Conservation (phyloP, 2,888 invertebrate species). For the Platynereis dumerilii region DNA sequence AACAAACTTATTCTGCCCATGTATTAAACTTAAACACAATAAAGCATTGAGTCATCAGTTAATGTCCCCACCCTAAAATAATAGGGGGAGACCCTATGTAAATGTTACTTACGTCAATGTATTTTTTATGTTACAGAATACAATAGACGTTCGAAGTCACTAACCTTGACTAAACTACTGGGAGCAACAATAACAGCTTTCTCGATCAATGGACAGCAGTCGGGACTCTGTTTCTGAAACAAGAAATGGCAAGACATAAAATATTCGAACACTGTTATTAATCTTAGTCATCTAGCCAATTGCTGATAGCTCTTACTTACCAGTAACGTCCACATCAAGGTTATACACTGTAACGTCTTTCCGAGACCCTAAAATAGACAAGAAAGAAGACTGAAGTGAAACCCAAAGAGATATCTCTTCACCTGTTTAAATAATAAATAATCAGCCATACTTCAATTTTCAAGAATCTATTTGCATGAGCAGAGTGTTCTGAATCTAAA, state of each 20-base stretch:
- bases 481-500: no score
- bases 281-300: not conserved
- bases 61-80: no score
- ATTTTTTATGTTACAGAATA: constrained; percentile 7
- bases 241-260: not conserved
- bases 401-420: no score
- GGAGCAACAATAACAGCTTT: constrained; percentile 97
- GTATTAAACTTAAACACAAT: no score
- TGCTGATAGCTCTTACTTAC: constrained; percentile 43
- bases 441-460: no score
- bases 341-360: constrained; percentile 97
- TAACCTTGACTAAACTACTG: constrained; percentile 89
- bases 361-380: constrained; percentile 74
- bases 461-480: no score
- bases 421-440: no score
- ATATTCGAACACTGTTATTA: not conserved
- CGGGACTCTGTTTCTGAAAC: constrained; percentile 82
- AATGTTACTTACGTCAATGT: no score
- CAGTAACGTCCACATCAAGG: constrained; percentile 91
- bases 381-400: not conserved
- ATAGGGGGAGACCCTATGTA: no score
- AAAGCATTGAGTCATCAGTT: no score
- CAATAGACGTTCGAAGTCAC: no score
- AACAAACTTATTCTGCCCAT: no score
- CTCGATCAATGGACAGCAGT: constrained; percentile 85